Evolutionary conservation across 2,113 vertebrate species (phyloP).

Genomic region (Marmota monax): DNA sequence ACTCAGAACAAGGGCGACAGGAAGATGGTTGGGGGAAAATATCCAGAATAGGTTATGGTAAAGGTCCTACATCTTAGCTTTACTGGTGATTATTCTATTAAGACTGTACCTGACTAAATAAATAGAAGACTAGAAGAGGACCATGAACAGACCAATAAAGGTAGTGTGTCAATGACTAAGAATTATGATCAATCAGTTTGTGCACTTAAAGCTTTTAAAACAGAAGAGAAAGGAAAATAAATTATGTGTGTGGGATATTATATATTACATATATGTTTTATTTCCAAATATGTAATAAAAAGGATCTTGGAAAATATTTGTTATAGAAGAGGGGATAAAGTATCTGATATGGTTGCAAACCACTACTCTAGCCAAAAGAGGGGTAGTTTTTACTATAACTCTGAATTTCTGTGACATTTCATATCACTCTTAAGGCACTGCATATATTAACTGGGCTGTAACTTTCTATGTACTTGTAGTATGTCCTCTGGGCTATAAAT

Average conservation of each 20-base stretch:
- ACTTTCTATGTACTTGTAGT: not conserved
- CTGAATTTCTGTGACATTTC: not conserved
- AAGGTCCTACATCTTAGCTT: not conserved
- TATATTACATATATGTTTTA: not conserved
- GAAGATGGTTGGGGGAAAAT: not conserved
- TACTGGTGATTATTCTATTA: not conserved
- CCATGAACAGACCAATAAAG: not conserved
- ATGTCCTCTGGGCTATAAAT: not conserved
- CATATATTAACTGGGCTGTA: not conserved
- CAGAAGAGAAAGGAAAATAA: conserved; percentile 1
- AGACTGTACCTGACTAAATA: not conserved
- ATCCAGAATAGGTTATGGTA: not conserved
- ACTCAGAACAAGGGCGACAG: not conserved
- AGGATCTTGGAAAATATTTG: conserved; percentile 23
- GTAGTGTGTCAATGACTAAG: not conserved
- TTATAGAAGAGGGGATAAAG: not conserved
- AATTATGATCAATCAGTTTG: not conserved
- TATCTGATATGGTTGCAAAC: not conserved
- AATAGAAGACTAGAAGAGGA: not conserved
- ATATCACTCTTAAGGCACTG: not conserved
- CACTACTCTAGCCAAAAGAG: not conserved
- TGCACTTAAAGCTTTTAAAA: not conserved
- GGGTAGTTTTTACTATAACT: not conserved
- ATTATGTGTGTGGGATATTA: not conserved
- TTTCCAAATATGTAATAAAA: conserved; percentile 27